These are phyloP conservation scores for Drosophila prostipennis DNA, from an alignment of 2,888 invertebrate genomes.

Conservation along the genomic window DNA sequence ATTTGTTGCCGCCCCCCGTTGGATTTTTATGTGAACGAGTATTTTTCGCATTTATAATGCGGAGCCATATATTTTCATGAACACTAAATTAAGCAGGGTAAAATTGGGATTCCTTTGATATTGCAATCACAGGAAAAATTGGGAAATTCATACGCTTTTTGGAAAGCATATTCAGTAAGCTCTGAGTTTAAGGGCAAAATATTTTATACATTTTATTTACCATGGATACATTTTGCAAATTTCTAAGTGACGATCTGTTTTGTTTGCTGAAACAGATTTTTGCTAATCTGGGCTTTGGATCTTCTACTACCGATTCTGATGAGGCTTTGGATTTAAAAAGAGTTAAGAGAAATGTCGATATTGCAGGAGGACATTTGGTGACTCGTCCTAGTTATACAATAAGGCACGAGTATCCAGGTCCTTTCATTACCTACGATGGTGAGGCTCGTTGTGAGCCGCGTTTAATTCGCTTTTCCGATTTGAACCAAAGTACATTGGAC, in stretches of 20 bases:
- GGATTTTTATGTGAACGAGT: conserved; percentile 67
- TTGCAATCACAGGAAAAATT: not conserved
- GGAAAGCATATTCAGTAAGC: not conserved
- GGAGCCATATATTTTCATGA: conserved; percentile 74
- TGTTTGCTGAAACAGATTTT: conserved; percentile 1
- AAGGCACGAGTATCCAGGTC: conserved; percentile 53
- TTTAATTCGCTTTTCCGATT: conserved; percentile 48
- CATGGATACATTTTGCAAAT: conserved; percentile 42
- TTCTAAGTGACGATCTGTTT: conserved; percentile 36
- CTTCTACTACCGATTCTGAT: not conserved
- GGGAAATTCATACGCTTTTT: not conserved
- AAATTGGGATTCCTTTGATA: conserved; percentile 25
- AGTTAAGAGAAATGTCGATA: too few species aligned
- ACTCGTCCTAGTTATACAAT: conserved; percentile 43
- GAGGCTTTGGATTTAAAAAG: not conserved
- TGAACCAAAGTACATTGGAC: conserved; percentile 9
- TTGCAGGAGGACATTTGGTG: not conserved
- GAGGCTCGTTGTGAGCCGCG: conserved; percentile 50
- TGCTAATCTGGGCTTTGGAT: not conserved
- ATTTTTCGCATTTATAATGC: conserved; percentile 77
- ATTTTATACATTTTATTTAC: not conserved
- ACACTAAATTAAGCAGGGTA: conserved; percentile 69
- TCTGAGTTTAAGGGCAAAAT: not conserved
- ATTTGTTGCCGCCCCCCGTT: conserved; percentile 19
- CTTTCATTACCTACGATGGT: conserved; percentile 61